Evolutionary conservation across 1,140 invertebrate genomes (phyloP).

Genomic region (Drosophila albomicans): DNA sequence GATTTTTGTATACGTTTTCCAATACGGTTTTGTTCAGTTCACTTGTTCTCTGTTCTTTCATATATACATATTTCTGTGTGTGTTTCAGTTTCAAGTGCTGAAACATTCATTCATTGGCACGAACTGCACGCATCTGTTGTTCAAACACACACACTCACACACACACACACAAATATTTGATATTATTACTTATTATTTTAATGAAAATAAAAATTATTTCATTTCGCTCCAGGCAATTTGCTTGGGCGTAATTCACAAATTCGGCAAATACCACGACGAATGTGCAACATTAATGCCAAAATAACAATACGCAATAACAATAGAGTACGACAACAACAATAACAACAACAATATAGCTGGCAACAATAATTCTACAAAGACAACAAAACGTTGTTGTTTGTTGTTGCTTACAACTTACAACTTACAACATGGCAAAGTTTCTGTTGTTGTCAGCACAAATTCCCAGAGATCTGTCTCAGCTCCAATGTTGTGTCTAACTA

Average conservation of each 20-base stretch:
- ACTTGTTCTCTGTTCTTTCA: neutral
- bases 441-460: constrained; percentile 44
- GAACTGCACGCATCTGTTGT: constrained; percentile 68
- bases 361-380: constrained; percentile 1
- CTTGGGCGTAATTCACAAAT: constrained; percentile 5
- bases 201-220: constrained; percentile 49
- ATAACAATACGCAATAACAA: constrained; percentile 30
- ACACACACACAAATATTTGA: constrained; percentile 30
- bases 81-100: constrained; percentile 44
- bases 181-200: constrained; percentile 38
- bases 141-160: constrained; percentile 1
- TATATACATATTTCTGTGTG: constrained; percentile 1
- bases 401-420: constrained; percentile 4
- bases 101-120: constrained; percentile 66
- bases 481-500: neutral
- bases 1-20: constrained; percentile 43
- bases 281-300: constrained; percentile 13
- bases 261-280: constrained; percentile 11
- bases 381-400: constrained; percentile 27
- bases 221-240: constrained; percentile 6
- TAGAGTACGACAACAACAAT: neutral
- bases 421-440: constrained; percentile 38
- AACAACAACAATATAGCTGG: constrained; percentile 11
- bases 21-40: neutral
- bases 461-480: constrained; percentile 45